phyloP scores from a whole-genome alignment of 2,888 invertebrate species.

The Stenchaetothrips biformis region DNA sequence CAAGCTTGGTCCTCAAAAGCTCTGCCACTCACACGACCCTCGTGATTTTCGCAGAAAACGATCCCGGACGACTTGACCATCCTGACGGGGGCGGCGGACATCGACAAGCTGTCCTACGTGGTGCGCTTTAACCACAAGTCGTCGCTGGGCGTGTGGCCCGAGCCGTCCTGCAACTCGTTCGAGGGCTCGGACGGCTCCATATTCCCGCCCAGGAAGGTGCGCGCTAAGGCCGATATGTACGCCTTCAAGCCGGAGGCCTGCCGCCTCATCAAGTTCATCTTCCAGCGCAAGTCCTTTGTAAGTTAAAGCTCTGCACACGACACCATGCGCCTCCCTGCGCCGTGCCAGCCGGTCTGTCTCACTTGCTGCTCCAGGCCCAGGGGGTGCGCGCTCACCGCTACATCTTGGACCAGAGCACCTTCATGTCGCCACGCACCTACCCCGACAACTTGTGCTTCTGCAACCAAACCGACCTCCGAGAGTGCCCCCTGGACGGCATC shows the following conservation, averaged over 20 bases:
- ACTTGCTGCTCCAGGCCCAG: background rate
- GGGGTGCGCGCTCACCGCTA: background rate
- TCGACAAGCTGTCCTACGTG: constrained; percentile 34
- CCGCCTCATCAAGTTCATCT: constrained; percentile 35
- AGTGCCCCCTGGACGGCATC: constrained; percentile 35
- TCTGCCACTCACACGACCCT: background rate
- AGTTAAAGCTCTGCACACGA: background rate
- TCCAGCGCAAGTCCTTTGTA: constrained; percentile 30
- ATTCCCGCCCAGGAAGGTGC: constrained; percentile 35
- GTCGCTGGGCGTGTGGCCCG: constrained; percentile 33
- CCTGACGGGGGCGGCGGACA: constrained; percentile 35
- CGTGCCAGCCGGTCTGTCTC: too few relatives aligned
- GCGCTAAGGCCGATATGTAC: constrained; percentile 28
- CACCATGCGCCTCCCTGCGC: background rate
- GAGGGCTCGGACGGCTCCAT: constrained; percentile 38
- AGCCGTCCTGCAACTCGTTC: constrained; percentile 36
- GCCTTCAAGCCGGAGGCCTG: constrained; percentile 36
- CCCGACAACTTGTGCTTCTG: constrained; percentile 37
- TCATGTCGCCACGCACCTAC: constrained; percentile 32
- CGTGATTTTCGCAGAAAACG: background rate
- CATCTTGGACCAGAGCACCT: constrained; percentile 33
- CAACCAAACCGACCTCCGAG: constrained; percentile 3
- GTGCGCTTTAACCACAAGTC: constrained; percentile 32
- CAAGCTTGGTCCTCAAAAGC: background rate
- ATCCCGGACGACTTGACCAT: constrained; percentile 32